These are phyloP conservation scores for Craterocephalus amniculus DNA, from an alignment of 2,797 vertebrate genomes.

Conservation along the genomic window DNA sequence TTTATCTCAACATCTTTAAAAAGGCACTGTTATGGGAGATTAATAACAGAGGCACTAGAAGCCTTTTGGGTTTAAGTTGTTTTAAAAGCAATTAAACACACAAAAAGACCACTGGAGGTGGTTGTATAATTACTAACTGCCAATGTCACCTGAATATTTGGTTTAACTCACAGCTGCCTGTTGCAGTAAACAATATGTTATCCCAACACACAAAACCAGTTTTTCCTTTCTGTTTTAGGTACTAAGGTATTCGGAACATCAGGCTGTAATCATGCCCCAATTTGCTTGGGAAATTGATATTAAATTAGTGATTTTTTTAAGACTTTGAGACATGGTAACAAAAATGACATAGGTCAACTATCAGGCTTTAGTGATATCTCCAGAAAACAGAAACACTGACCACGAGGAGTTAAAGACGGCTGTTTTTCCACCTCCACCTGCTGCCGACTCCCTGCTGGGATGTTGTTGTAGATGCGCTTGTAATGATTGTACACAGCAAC, in stretches of 20 bases:
- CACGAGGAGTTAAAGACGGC: slow-evolving; percentile 92
- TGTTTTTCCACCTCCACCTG: slow-evolving; percentile 94
- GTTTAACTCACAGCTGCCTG: neutral
- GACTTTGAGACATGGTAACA: neutral
- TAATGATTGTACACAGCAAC: slow-evolving; percentile 99
- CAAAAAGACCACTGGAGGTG: too few species aligned
- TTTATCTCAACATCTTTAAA: neutral
- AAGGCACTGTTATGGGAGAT: neutral
- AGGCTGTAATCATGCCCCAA: neutral
- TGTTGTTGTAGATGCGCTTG: slow-evolving; percentile 98
- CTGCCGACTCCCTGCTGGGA: slow-evolving; percentile 90
- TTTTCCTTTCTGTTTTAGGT: neutral
- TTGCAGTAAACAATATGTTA: neutral
- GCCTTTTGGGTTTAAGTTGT: neutral
- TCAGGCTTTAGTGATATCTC: neutral
- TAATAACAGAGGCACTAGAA: neutral
- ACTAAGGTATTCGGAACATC: neutral
- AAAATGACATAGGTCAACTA: neutral
- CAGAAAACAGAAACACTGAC: slow-evolving; percentile 79
- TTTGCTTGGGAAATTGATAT: too few species aligned
- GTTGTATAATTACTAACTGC: too few species aligned
- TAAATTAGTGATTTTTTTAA: neutral
- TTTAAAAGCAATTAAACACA: neutral
- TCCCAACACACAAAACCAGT: neutral
- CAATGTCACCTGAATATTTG: neutral